phyloP scores from a whole-genome alignment of 2,888 invertebrate species.

The Chrysina gloriosa region DNA sequence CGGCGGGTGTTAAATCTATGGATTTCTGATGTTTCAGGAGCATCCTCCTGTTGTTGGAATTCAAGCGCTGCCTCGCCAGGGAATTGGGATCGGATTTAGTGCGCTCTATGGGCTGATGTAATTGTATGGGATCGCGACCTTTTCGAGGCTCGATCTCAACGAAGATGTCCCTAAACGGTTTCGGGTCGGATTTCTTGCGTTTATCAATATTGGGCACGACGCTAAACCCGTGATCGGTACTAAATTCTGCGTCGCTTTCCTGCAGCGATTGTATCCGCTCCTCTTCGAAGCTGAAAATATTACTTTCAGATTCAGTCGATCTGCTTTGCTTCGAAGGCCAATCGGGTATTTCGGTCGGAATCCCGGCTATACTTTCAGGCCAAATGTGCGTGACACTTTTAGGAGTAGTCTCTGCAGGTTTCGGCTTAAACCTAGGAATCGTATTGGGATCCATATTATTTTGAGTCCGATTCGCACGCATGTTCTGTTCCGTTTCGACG shows the following conservation, averaged over 20 bases:
- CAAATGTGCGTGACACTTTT: conserved; percentile 66
- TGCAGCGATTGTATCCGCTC: conserved; percentile 80
- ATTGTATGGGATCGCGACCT: conserved; percentile 56
- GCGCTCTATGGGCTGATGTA: conserved; percentile 83
- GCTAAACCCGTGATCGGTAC: conserved; percentile 57
- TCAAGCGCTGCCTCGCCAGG: conserved; percentile 77
- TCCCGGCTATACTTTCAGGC: conserved; percentile 69
- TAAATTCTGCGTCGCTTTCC: conserved; percentile 61
- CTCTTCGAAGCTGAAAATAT: conserved; percentile 81
- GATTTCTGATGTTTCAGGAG: conserved; percentile 88
- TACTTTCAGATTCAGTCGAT: conserved; percentile 77
- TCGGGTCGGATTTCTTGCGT: conserved; percentile 48
- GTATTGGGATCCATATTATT: conserved; percentile 67
- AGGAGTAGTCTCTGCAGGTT: conserved; percentile 44
- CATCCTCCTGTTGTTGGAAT: conserved; percentile 80
- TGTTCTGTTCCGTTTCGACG: conserved; percentile 75
- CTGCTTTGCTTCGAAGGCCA: conserved; percentile 54
- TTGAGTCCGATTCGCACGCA: conserved; percentile 68
- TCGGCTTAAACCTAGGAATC: conserved; percentile 61
- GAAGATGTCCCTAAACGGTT: conserved; percentile 64
- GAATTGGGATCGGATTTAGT: conserved; percentile 90
- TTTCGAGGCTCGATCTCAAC: conserved; percentile 77
- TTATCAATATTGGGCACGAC: conserved; percentile 60
- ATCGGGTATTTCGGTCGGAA: conserved; percentile 65
- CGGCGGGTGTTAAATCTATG: conserved; percentile 85